These are phyloP conservation scores for Pleuronectes platessa DNA, from an alignment of 2,113 vertebrate genomes.

Conservation along the genomic window DNA sequence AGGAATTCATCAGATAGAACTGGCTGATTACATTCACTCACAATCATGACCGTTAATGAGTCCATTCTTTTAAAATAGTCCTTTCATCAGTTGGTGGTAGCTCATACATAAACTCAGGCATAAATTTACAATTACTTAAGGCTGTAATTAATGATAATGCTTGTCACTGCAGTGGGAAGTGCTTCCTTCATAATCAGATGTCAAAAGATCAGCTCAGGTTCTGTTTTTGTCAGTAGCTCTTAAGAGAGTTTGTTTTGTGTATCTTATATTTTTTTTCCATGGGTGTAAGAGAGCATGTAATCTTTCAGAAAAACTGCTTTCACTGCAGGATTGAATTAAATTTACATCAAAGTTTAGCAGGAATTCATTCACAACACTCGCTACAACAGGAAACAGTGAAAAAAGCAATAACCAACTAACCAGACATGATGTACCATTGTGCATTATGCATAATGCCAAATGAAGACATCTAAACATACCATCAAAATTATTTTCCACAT, in stretches of 20 bases:
- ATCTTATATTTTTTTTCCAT: background rate
- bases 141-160: constrained; percentile 43
- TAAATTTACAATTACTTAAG: constrained; percentile 51
- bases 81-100: constrained; percentile 32
- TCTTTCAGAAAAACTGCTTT: background rate
- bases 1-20: constrained; percentile 1
- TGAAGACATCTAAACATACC: background rate
- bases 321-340: background rate
- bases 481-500: background rate
- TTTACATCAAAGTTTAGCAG: background rate
- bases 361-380: background rate
- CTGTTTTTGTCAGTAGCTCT: background rate
- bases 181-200: constrained; percentile 43
- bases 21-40: constrained; percentile 11
- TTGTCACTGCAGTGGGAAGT: constrained; percentile 24
- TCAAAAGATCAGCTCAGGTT: constrained; percentile 16
- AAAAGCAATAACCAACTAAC: background rate
- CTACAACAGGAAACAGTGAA: background rate
- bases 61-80: constrained; percentile 30
- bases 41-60: constrained; percentile 22
- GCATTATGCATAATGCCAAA: background rate
- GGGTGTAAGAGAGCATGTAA: background rate
- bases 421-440: background rate
- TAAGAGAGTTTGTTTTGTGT: background rate
- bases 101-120: constrained; percentile 47